Percentiles rank a stretch among this genome's conserved stretches.
Evolutionary conservation across 2,113 vertebrate genomes (phyloP).

Genomic region (Pipa parva): DNA sequence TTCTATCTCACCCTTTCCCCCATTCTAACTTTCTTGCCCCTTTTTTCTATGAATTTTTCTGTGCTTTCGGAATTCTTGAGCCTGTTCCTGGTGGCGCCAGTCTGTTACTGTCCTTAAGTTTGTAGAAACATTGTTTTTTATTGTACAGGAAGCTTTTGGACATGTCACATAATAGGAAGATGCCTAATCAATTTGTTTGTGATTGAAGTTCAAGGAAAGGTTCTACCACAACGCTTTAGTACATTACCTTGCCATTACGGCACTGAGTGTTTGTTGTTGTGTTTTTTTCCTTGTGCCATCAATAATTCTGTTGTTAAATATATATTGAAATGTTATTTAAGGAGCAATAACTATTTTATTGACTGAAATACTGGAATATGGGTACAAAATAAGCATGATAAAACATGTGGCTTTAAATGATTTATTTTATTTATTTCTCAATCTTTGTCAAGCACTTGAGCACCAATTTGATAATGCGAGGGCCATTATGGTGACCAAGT

Average conservation of each 20-base stretch:
- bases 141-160: conserved; percentile 16
- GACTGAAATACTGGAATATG: not conserved
- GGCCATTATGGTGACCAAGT: not conserved
- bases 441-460: not conserved
- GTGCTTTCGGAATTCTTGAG: too few species aligned
- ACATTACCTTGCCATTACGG: not conserved
- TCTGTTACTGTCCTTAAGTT: conserved; percentile 11
- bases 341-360: not conserved
- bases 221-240: conserved; percentile 4
- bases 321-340: not conserved
- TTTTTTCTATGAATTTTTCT: too few species aligned
- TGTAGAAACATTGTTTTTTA: conserved; percentile 3
- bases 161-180: conserved; percentile 19
- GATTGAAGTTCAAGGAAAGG: conserved; percentile 1
- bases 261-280: conserved; percentile 6
- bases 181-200: conserved; percentile 15
- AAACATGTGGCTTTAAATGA: not conserved
- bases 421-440: not conserved
- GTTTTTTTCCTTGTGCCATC: conserved; percentile 3
- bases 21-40: not conserved
- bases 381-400: not conserved
- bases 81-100: conserved; percentile 6
- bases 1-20: too few species aligned
- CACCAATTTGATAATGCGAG: not conserved
- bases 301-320: not conserved